Percentiles rank a stretch among this genome's conserved stretches.
These are phyloP conservation scores for Cataglyphis livida DNA, from an alignment of 2,888 invertebrate genomes.

Conservation along the genomic window DNA sequence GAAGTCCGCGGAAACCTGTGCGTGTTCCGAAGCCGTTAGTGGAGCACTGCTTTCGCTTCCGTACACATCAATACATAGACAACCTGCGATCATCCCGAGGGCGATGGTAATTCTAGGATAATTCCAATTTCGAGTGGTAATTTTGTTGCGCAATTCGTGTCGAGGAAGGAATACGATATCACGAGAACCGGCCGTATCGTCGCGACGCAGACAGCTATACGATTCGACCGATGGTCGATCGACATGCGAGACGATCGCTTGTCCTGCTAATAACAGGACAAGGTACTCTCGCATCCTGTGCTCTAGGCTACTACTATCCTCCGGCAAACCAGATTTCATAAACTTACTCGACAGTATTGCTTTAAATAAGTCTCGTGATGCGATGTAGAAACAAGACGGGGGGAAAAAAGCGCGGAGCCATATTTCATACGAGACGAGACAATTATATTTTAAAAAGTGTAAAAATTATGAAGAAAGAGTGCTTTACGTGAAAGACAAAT, in stretches of 20 bases:
- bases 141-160: constrained; percentile 80
- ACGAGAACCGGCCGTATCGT: constrained; percentile 48
- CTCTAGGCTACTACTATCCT: constrained; percentile 3
- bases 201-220: constrained; percentile 64
- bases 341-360: neutral
- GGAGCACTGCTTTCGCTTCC: constrained; percentile 63
- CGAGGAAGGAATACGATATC: constrained; percentile 76
- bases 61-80: constrained; percentile 70
- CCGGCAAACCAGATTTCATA: constrained; percentile 16
- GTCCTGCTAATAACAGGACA: constrained; percentile 50
- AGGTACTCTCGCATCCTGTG: constrained; percentile 18
- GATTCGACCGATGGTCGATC: constrained; percentile 71
- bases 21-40: constrained; percentile 74
- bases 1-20: constrained; percentile 59
- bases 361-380: neutral
- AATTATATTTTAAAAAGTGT: neutral
- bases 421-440: neutral
- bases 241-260: constrained; percentile 72
- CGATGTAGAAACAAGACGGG: neutral
- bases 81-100: constrained; percentile 50
- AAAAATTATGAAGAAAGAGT: neutral
- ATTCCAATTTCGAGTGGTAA: constrained; percentile 80
- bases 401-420: neutral
- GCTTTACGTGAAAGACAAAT: neutral
- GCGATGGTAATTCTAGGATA: constrained; percentile 78